Conservation (phyloP, 2,797 vertebrate species). For the Pygocentrus nattereri region DNA sequence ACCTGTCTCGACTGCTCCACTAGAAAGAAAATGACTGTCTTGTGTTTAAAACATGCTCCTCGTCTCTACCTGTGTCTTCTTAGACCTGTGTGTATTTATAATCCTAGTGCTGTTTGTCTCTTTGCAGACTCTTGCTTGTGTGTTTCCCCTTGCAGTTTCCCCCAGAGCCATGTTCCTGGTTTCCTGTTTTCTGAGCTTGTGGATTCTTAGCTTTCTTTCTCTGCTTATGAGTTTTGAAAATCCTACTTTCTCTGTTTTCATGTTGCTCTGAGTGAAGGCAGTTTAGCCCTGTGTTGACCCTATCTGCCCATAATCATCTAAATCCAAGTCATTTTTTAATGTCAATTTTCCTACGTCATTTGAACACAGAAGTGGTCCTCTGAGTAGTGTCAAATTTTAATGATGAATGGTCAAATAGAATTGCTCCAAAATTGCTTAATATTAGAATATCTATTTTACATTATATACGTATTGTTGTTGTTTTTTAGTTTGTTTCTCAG, state of each 20-base stretch:
- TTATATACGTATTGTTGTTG: too few relatives aligned
- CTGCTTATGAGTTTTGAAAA: neutral
- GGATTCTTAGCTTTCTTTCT: neutral
- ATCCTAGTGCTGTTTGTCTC: neutral
- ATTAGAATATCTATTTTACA: too few relatives aligned
- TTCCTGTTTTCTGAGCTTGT: neutral
- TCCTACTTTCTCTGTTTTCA: neutral
- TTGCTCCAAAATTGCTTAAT: too few relatives aligned
- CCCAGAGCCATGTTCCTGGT: neutral
- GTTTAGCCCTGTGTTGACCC: too few relatives aligned
- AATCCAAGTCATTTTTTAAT: too few relatives aligned
- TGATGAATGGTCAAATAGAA: too few relatives aligned
- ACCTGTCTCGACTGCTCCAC: neutral
- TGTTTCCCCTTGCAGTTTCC: neutral
- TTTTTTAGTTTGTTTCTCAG: too few relatives aligned
- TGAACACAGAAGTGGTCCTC: too few relatives aligned
- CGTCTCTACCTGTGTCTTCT: neutral
- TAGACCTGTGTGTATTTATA: neutral
- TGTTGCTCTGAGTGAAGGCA: neutral
- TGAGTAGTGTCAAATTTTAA: too few relatives aligned
- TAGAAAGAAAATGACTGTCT: neutral
- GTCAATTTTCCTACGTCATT: too few relatives aligned
- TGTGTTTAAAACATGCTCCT: neutral
- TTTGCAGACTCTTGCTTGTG: neutral
- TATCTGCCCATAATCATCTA: too few relatives aligned